phyloP scores from a whole-genome alignment of 2,113 vertebrate genomes.

The Laticauda laticaudata region DNA sequence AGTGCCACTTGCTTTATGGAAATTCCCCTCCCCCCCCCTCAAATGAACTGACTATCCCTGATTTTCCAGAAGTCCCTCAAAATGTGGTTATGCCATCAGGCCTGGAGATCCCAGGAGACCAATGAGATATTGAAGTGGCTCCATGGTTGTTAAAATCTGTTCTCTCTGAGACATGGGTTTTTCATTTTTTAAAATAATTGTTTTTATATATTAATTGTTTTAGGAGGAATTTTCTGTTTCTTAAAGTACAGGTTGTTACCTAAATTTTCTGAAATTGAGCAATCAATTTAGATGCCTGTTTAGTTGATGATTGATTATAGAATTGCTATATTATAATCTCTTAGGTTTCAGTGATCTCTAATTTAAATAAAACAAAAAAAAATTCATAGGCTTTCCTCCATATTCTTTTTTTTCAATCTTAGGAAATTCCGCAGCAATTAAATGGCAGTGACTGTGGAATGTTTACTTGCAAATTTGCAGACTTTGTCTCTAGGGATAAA shows the following conservation, averaged over 20 bases:
- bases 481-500: slow-evolving; percentile 82
- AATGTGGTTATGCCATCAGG: not conserved
- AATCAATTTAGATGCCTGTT: not conserved
- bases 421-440: slow-evolving; percentile 92
- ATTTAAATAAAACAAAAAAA: not conserved
- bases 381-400: not conserved
- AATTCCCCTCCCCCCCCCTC: not conserved
- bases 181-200: not conserved
- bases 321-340: not conserved
- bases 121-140: not conserved
- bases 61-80: not conserved
- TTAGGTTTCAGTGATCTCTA: not conserved
- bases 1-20: not conserved
- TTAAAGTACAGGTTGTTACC: not conserved
- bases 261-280: not conserved
- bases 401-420: slow-evolving; percentile 27
- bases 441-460: slow-evolving; percentile 93
- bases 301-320: not conserved
- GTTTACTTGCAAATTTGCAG: slow-evolving; percentile 91
- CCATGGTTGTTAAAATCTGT: not conserved
- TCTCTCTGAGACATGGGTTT: not conserved
- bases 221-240: not conserved
- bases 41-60: not conserved
- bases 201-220: not conserved
- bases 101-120: not conserved